Percentiles rank a stretch among this genome's conserved stretches.
Conservation (phyloP, 92 coral and sea anemone genomes). For the Parazoanthus darwini region DNA sequence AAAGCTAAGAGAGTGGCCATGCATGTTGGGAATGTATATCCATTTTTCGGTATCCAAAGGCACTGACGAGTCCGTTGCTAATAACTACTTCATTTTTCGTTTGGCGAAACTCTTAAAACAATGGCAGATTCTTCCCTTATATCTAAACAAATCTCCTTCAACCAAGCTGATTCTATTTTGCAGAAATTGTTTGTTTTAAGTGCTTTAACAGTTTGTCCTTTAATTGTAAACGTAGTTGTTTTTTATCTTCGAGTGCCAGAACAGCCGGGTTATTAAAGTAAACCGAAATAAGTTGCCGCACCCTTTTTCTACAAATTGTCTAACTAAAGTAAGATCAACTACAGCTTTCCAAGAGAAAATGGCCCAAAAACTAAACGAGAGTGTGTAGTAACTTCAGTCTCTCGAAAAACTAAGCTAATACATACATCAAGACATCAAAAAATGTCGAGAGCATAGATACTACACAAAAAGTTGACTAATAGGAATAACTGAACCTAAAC, state of each 20-base stretch:
- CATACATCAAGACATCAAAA: neutral
- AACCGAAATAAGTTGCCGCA: neutral
- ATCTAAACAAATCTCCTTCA: neutral
- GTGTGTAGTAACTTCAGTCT: neutral
- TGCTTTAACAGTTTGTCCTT: neutral
- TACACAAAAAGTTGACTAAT: neutral
- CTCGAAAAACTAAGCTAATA: too few relatives aligned
- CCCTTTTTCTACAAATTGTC: neutral
- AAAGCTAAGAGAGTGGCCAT: too few relatives aligned
- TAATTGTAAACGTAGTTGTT: neutral
- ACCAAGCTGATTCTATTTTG: neutral
- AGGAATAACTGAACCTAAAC: too few relatives aligned
- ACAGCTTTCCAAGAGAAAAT: neutral
- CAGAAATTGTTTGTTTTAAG: neutral
- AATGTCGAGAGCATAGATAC: neutral
- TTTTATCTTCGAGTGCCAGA: too few relatives aligned
- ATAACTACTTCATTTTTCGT: neutral
- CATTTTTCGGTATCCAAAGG: neutral
- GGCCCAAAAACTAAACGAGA: neutral
- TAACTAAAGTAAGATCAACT: neutral
- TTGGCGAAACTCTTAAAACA: neutral
- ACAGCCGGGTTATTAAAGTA: too few relatives aligned
- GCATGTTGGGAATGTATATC: neutral
- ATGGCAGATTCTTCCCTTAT: neutral
- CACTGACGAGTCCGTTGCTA: neutral